A percentile compares a stretch with the other conserved stretches of the same genome.
Conservation (phyloP, 2,888 invertebrate species). For the Ferdinandea cuprea region DNA sequence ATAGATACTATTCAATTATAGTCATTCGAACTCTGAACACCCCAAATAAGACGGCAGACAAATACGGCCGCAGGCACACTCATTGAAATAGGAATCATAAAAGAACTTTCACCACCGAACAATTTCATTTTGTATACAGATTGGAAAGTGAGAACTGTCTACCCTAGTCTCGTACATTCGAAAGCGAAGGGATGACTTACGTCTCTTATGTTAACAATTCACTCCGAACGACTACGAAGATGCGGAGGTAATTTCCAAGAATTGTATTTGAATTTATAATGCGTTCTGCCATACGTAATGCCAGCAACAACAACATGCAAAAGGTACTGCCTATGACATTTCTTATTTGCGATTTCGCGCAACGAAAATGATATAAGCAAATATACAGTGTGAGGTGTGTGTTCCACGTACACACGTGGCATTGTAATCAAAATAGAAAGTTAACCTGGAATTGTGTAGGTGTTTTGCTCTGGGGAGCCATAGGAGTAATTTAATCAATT, state of each 20-base stretch:
- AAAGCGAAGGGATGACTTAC: too few relatives aligned
- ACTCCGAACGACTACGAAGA: too few relatives aligned
- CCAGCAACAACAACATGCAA: not conserved
- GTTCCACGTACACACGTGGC: not conserved
- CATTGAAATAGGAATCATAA: too few relatives aligned
- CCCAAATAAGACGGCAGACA: not conserved
- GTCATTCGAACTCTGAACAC: not conserved
- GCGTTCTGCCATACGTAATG: not conserved
- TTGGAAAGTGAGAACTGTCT: too few relatives aligned
- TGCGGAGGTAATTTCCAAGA: not conserved
- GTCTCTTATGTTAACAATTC: not conserved
- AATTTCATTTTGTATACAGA: too few relatives aligned
- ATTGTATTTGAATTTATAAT: constrained; percentile 23
- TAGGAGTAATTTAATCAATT: constrained; percentile 24
- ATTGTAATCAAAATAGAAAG: not conserved
- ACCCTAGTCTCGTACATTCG: too few relatives aligned
- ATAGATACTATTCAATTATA: not conserved
- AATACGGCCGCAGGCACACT: too few relatives aligned
- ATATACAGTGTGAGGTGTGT: not conserved
- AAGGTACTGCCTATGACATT: not conserved
- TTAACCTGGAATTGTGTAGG: not conserved
- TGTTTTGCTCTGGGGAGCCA: not conserved
- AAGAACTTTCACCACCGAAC: not conserved
- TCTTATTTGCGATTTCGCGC: too few relatives aligned
- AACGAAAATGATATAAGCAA: not conserved